Evolutionary conservation across 2,888 invertebrate species (phyloP).

Genomic region (Mesoligia furuncula): DNA sequence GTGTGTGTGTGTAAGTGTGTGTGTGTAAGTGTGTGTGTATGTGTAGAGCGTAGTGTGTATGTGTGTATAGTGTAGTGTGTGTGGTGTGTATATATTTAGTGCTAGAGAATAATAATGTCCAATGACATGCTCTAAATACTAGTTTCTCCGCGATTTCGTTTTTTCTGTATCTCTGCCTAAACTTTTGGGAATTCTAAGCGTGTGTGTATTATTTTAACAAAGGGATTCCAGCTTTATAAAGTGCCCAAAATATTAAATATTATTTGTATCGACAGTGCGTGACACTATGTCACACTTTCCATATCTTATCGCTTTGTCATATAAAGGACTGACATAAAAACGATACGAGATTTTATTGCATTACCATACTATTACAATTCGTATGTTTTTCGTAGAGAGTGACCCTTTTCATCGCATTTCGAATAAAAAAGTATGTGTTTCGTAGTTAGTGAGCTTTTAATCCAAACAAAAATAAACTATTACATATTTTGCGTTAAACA

Average conservation of each 20-base stretch:
- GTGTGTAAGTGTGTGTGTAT: too few species aligned
- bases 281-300: slow-evolving; percentile 15
- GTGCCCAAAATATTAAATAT: slow-evolving; percentile 21
- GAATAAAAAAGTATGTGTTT: neutral
- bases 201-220: neutral
- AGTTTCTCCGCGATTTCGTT: neutral
- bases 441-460: neutral
- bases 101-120: too few species aligned
- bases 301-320: slow-evolving; percentile 53
- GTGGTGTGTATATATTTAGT: too few species aligned
- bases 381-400: neutral
- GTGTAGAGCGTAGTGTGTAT: too few species aligned
- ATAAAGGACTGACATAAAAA: slow-evolving; percentile 49
- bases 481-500: too few species aligned
- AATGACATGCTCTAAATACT: neutral
- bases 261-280: slow-evolving; percentile 14
- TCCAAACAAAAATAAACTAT: neutral
- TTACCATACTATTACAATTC: slow-evolving; percentile 9
- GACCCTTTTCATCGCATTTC: neutral
- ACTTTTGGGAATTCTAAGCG: neutral
- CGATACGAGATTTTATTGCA: slow-evolving; percentile 35
- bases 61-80: too few species aligned
- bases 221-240: neutral
- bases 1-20: too few species aligned
- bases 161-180: neutral